Base-by-base conservation (phyloP, 1,140 invertebrate species). In the Araneus ventricosus region DNA sequence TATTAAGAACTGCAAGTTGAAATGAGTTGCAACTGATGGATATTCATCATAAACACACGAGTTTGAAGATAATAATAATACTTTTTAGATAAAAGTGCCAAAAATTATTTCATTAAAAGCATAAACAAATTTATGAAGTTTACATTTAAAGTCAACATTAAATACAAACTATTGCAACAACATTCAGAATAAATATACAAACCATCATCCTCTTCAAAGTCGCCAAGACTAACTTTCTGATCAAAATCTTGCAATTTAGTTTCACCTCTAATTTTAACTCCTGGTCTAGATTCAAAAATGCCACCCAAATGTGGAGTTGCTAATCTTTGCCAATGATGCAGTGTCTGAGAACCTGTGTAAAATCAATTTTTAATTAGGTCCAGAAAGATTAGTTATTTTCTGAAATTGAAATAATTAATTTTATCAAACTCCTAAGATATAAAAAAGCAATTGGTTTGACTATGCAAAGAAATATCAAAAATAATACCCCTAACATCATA, bases 251-350 rank as follows among this genome's bases (percentile, higher is more conserved):
- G 97, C 0, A 98, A 95, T 1, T 97, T 97, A 57, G 97, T 96
- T 27, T 98, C 97, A 41, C 98, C 98, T 85, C 96, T 96, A 24
- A 98, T 94, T 94, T 98, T 98, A 1, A 99, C 98, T 10, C 99
- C 98, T 3, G 98, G 98, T 91, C 98, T 96, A 84, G 98, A 97
- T 95, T 99, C 98, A 92, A 99, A 95, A 59, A 99, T 96, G 45
- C 98, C 98, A 92, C 98, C 97, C n/a, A 94, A 75, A 85, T 98
- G 98, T 45, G 99, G 99, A 52, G 98, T 99, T 24, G 99, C 99
- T 27, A 99, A 96, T 93, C 98, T 97, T 80, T 98, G 98, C 99
- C 99, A 99, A 88, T 99, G 97, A 95, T 98, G 98, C 67, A 99
- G 95, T 0, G 98, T 99, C 94, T 97, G 97, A 0, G 98, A 99